Evolutionary conservation across 2,888 invertebrate genomes (phyloP).

Genomic region (Hirtodrosophila confusa): DNA sequence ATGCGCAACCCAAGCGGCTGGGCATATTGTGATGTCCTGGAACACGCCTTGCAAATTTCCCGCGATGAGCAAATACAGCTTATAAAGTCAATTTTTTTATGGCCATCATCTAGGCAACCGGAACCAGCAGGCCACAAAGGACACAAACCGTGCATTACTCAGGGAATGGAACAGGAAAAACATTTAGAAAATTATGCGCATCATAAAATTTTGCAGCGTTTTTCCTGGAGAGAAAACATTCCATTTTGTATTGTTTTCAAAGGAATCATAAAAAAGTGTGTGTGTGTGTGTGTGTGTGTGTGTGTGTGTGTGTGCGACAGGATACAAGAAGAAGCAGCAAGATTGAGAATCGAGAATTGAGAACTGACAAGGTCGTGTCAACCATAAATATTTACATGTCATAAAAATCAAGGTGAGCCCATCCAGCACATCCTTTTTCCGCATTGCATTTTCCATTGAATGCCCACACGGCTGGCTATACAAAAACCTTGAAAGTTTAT

Average conservation of each 20-base stretch:
- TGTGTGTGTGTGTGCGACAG: conserved; percentile 22
- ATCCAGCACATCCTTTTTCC: conserved; percentile 69
- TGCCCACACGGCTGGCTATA: conserved; percentile 20
- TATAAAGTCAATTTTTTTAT: conserved; percentile 78
- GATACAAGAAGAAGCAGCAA: conserved; percentile 20
- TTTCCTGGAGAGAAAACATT: conserved; percentile 41
- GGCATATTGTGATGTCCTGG: conserved; percentile 10
- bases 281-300: conserved; percentile 11
- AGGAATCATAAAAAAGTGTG: conserved; percentile 65
- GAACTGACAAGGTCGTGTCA: conserved; percentile 70
- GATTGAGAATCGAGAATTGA: conserved; percentile 14
- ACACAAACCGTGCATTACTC: conserved; percentile 4
- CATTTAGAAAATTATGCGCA: conserved; percentile 69
- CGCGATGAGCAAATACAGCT: conserved; percentile 46
- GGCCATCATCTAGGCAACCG: conserved; percentile 48
- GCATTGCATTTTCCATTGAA: conserved; percentile 75
- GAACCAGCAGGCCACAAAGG: conserved; percentile 43
- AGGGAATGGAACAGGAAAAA: conserved; percentile 45
- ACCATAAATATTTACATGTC: conserved; percentile 78
- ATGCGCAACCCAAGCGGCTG: conserved; percentile 9
- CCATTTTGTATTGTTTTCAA: conserved; percentile 41
- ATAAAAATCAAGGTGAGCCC: conserved; percentile 73
- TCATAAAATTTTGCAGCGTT: conserved; percentile 67
- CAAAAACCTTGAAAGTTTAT: conserved; percentile 66
- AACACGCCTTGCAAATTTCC: conserved; percentile 28